A percentile compares a stretch with the other conserved stretches of the same genome.
These are phyloP conservation scores for Cygnus buccinator DNA, from an alignment of 2,113 vertebrate species.

Conservation along the genomic window DNA sequence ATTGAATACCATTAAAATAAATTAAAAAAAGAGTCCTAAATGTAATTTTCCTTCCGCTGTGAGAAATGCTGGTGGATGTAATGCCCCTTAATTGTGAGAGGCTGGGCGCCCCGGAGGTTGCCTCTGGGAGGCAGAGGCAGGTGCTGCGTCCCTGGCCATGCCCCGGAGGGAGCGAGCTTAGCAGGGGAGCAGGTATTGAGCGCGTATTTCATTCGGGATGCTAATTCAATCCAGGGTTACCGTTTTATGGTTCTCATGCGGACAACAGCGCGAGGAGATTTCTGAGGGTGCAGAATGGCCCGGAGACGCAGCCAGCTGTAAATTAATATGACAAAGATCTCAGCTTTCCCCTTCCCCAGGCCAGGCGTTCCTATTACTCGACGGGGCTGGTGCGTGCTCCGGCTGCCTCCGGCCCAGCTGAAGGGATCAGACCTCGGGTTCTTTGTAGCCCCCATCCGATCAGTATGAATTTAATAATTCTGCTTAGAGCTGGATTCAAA, in stretches of 20 bases:
- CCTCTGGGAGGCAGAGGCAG: background rate
- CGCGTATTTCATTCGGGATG: background rate
- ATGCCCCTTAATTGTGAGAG: background rate
- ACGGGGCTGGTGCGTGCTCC: background rate
- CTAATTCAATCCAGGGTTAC: slow-evolving; percentile 54
- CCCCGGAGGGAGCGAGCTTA: slow-evolving; percentile 4
- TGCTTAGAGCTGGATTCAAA: background rate
- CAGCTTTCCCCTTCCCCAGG: background rate
- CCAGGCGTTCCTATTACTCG: background rate
- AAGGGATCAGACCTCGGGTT: background rate
- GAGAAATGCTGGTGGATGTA: background rate
- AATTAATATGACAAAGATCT: slow-evolving; percentile 7
- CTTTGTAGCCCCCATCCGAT: background rate
- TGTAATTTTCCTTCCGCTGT: background rate
- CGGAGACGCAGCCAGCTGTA: background rate
- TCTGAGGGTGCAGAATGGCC: background rate
- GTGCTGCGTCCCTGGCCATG: background rate
- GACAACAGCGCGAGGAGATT: background rate
- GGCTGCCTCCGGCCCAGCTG: background rate
- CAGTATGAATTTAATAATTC: slow-evolving; percentile 53
- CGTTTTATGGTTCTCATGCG: background rate
- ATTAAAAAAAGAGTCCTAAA: background rate
- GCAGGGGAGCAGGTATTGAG: background rate
- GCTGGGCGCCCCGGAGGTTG: background rate
- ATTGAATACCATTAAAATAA: background rate